Percentiles rank a stretch among this genome's conserved stretches.
Evolutionary conservation across 2,888 invertebrate species (phyloP).

Genomic region (Monochamus alternatus): DNA sequence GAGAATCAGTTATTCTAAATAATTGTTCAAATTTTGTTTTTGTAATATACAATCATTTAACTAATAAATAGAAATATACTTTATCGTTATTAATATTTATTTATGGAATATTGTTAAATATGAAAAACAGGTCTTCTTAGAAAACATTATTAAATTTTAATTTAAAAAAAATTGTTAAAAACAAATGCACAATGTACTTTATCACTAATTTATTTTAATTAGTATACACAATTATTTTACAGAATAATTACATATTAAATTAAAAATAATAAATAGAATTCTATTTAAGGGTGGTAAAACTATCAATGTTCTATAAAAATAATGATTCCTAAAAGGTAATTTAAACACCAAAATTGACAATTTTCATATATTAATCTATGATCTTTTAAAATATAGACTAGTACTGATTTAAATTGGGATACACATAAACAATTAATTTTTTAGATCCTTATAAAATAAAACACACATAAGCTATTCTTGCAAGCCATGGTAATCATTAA

Average conservation of each 20-base stretch:
- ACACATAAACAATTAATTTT: conserved; percentile 46
- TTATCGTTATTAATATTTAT: not conserved
- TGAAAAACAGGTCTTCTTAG: not conserved
- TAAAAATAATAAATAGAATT: conserved; percentile 59
- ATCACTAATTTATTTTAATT: conserved; percentile 39
- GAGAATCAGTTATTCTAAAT: conserved; percentile 29
- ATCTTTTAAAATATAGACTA: conserved; percentile 52
- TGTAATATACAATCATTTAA: conserved; percentile 27
- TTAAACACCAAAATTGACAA: conserved; percentile 54
- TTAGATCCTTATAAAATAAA: conserved; percentile 36
- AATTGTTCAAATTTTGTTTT: conserved; percentile 31
- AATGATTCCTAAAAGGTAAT: conserved; percentile 46
- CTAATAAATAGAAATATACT: conserved; percentile 27
- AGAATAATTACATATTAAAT: conserved; percentile 59
- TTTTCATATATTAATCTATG: conserved; percentile 47
- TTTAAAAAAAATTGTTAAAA: not conserved
- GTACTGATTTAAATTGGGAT: conserved; percentile 48
- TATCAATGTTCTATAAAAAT: conserved; percentile 49
- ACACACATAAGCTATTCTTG: conserved; percentile 23
- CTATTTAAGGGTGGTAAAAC: conserved; percentile 50
- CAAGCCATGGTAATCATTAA: conserved; percentile 17
- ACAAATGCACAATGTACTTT: not conserved
- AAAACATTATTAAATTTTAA: not conserved
- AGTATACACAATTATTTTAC: conserved; percentile 52
- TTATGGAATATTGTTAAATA: not conserved